Conservation (phyloP, 2,888 invertebrate genomes). For the Drosophila crucigera region DNA sequence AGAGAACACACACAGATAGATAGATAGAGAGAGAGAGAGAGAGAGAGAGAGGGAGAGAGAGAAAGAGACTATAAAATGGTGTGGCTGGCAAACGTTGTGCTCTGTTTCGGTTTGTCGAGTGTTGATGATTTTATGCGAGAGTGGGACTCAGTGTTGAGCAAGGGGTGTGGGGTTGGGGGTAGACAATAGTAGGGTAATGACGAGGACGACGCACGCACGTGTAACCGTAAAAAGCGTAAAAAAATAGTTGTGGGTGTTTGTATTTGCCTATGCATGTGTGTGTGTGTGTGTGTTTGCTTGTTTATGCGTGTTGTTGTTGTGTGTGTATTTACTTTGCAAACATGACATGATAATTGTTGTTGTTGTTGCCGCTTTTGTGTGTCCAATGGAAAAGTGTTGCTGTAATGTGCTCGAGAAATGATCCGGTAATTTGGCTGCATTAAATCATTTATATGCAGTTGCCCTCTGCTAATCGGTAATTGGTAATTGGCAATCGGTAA, state of each 20-base stretch:
- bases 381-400: slow-evolving; percentile 46
- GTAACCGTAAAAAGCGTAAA: slow-evolving; percentile 75
- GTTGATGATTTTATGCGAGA: slow-evolving; percentile 48
- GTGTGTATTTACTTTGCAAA: slow-evolving; percentile 62
- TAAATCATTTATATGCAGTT: slow-evolving; percentile 14
- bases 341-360: slow-evolving; percentile 73
- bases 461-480: slow-evolving; percentile 10
- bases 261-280: neutral
- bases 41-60: slow-evolving; percentile 1
- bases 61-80: slow-evolving; percentile 26
- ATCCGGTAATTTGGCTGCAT: slow-evolving; percentile 36
- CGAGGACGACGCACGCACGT: slow-evolving; percentile 70
- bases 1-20: neutral
- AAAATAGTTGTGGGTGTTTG: slow-evolving; percentile 27
- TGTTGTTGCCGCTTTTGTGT: slow-evolving; percentile 12
- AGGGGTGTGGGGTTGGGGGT: neutral
- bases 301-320: slow-evolving; percentile 13
- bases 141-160: neutral
- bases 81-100: slow-evolving; percentile 50
- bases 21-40: no score
- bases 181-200: slow-evolving; percentile 38
- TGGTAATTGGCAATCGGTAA: slow-evolving; percentile 4
- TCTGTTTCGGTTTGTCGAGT: slow-evolving; percentile 62
- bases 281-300: slow-evolving; percentile 1
- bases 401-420: slow-evolving; percentile 32